Conservation (phyloP, 2,113 vertebrate genomes). For the Gasterosteus aculeatus region DNA sequence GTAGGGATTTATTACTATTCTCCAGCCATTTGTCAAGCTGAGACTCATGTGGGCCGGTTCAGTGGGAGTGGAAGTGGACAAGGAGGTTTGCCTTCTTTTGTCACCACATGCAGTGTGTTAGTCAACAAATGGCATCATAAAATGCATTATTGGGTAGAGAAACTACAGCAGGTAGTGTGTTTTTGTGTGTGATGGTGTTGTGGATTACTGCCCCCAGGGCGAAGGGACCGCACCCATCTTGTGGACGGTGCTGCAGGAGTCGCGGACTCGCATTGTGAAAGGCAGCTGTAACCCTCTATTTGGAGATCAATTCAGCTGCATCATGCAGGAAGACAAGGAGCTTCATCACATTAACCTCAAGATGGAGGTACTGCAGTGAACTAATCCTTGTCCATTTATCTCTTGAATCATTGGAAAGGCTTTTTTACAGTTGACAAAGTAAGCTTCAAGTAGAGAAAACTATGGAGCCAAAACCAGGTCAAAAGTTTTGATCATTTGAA, state of each 20-base stretch:
- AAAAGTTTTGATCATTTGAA: no score
- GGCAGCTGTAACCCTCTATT: slow-evolving; percentile 74
- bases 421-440: slow-evolving; percentile 1
- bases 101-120: not conserved
- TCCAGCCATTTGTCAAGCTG: slow-evolving; percentile 66
- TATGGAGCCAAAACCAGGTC: no score
- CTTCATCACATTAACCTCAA: slow-evolving; percentile 70
- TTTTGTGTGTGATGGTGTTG: not conserved
- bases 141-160: not conserved
- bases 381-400: not conserved
- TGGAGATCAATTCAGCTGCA: slow-evolving; percentile 79
- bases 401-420: not conserved
- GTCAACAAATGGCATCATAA: not conserved
- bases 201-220: slow-evolving; percentile 35
- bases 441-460: not conserved
- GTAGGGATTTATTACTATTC: no score
- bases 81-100: slow-evolving; percentile 31
- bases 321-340: slow-evolving; percentile 58
- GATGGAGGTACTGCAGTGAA: slow-evolving; percentile 71
- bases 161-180: not conserved
- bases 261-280: slow-evolving; percentile 75
- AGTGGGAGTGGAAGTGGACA: slow-evolving; percentile 27
- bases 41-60: slow-evolving; percentile 66
- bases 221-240: slow-evolving; percentile 10
- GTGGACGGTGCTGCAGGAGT: slow-evolving; percentile 74